Evolutionary conservation across 2,888 invertebrate species (phyloP), one percentile per base, ranked within the genome.

Genomic region (Augiades crinisus): DNA sequence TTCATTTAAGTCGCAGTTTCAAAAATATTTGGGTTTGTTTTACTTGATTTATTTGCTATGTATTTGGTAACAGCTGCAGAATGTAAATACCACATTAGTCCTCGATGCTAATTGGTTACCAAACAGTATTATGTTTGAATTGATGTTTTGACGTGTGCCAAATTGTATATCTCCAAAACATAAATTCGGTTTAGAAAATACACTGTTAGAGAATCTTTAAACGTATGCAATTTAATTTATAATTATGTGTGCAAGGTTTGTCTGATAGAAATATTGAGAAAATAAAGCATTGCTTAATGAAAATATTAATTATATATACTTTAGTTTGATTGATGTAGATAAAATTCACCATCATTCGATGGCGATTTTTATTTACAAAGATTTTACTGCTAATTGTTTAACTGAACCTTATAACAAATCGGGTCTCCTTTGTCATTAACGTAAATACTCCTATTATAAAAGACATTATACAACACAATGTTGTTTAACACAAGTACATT

Each of bases 101-200:
- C 24, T 43, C 37, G 50, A 51, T 21, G 44, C 51, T 37, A 22
- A 51, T 51, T 51, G 51, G 51, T 51, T 51, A 51, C 51, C 51
- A 51, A 37, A 51, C 51, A 51, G 51, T 51, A 51, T 51, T 51
- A 51, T 51, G 30, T 37, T 44, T 37, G 46, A 27, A 22, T 37
- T 27, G 44, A 44, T 30, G 44, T 37, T 36, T 51, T 31, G 43
- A 51, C 36, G 43, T 44, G 44, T 51, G 51, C 44, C 44, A 50
- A 43, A 17, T 41, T 49, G 30, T 44, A 7, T 30, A 40, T 8
- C 21, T 22, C 38, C 22, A 38, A 38, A 38, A 22, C 22, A 4
- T 6, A 27, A 10, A 4, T 27, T 27, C n/a, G 24, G 10, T 27
- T 27, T 27, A 27, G 27, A 27, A 27, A 27, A n/a, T 27, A 19